A percentile compares a stretch with the other conserved stretches of the same genome.
Conservation (phyloP, 2,797 vertebrate species). For the Coilia nasus region DNA sequence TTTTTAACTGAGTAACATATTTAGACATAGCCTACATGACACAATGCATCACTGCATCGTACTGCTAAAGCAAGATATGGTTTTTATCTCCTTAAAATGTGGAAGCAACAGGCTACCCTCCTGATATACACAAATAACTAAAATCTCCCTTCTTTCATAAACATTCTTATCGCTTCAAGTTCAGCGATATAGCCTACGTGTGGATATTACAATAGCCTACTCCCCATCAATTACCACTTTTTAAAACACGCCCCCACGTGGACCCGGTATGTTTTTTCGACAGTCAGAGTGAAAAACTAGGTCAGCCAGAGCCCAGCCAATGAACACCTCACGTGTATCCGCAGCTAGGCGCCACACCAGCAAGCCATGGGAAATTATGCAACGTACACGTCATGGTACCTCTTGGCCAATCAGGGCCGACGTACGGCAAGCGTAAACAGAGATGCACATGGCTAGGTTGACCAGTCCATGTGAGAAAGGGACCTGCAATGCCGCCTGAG, state of each 20-base stretch:
- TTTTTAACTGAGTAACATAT: too few relatives aligned
- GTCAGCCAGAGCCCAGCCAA: constrained; percentile 68
- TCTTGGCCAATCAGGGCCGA: constrained; percentile 77
- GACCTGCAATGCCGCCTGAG: constrained; percentile 55
- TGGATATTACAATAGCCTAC: neutral
- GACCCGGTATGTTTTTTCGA: constrained; percentile 58
- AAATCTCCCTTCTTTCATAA: neutral
- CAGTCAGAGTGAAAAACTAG: constrained; percentile 70
- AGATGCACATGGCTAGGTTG: constrained; percentile 85
- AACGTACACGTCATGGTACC: constrained; percentile 76
- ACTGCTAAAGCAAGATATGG: neutral
- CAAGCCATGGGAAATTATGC: constrained; percentile 73
- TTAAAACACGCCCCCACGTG: constrained; percentile 67
- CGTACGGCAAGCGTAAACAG: constrained; percentile 86
- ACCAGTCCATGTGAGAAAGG: constrained; percentile 83
- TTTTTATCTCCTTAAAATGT: neutral
- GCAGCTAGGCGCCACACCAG: constrained; percentile 62
- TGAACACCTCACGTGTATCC: constrained; percentile 82
- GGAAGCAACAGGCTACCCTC: neutral
- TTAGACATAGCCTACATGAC: neutral
- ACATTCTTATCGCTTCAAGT: too few relatives aligned
- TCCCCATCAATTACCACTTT: neutral
- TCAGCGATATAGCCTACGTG: too few relatives aligned
- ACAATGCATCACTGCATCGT: neutral
- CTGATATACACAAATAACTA: neutral